phyloP scores from a whole-genome alignment of 2,888 invertebrate species.

The Philonicus albiceps region DNA sequence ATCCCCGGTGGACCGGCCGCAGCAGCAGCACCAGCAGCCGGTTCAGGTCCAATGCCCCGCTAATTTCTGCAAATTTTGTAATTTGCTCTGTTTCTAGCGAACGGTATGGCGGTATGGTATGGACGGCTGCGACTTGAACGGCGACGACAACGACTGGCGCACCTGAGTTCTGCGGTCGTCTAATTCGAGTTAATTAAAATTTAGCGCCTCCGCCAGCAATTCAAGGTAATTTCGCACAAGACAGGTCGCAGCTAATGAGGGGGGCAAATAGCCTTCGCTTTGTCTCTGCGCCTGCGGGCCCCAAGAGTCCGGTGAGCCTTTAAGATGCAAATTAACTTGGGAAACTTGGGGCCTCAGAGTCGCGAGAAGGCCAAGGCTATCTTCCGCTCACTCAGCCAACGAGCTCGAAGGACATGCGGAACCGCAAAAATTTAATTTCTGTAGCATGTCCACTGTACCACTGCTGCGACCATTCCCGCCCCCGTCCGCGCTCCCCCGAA shows the following conservation, averaged over 20 bases:
- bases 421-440: background rate
- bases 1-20: background rate
- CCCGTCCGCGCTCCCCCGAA: background rate
- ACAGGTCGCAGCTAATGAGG: background rate
- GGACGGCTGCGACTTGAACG: background rate
- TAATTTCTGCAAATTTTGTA: slow-evolving; percentile 21
- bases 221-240: slow-evolving; percentile 18
- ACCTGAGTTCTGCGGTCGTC: background rate
- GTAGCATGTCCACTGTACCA: background rate
- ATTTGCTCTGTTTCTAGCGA: background rate
- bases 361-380: background rate
- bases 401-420: background rate
- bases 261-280: background rate
- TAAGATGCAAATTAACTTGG: background rate
- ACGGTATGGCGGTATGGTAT: no score
- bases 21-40: background rate
- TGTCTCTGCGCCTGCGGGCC: background rate
- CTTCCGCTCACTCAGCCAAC: background rate
- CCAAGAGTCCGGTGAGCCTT: background rate
- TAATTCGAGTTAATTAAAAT: slow-evolving; percentile 32
- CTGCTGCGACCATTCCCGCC: no score
- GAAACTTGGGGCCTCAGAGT: background rate
- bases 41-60: background rate
- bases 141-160: background rate
- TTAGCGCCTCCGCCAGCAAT: slow-evolving; percentile 15